A percentile compares a stretch with the other conserved stretches of the same genome.
phyloP scores from a whole-genome alignment of 1,140 invertebrate genomes.

The Acromyrmex heyeri region DNA sequence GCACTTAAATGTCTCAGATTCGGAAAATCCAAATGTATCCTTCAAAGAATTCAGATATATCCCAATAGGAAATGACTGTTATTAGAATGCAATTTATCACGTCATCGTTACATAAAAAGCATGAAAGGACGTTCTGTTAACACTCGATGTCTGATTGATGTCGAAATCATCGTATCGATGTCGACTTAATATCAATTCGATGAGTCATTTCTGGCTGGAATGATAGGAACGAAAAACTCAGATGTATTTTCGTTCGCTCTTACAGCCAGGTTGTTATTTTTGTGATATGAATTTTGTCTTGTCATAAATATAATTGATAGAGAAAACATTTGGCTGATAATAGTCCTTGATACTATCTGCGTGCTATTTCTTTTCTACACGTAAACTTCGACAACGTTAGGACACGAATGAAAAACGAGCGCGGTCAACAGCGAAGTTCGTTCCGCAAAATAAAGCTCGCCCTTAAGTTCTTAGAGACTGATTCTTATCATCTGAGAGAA shows the following conservation, averaged over 20 bases:
- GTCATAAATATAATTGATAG: neutral
- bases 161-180: too few relatives aligned
- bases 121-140: too few relatives aligned
- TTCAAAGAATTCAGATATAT: too few relatives aligned
- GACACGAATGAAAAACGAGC: conserved; percentile 16
- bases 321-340: neutral
- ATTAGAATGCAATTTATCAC: too few relatives aligned
- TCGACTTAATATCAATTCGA: too few relatives aligned
- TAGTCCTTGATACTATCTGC: neutral
- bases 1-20: too few relatives aligned
- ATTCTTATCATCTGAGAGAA: conserved; percentile 31
- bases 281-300: neutral
- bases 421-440: conserved; percentile 56
- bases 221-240: neutral
- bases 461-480: conserved; percentile 36
- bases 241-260: neutral
- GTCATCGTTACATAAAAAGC: too few relatives aligned
- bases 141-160: too few relatives aligned
- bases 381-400: conserved; percentile 21
- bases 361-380: neutral
- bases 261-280: neutral
- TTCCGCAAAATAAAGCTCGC: conserved; percentile 33
- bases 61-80: too few relatives aligned
- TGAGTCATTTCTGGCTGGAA: too few relatives aligned
- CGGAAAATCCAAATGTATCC: too few relatives aligned